Evolutionary conservation across 2,888 invertebrate species (phyloP), one percentile per base, ranked within the genome.

Genomic region (Spodoptera picta): DNA sequence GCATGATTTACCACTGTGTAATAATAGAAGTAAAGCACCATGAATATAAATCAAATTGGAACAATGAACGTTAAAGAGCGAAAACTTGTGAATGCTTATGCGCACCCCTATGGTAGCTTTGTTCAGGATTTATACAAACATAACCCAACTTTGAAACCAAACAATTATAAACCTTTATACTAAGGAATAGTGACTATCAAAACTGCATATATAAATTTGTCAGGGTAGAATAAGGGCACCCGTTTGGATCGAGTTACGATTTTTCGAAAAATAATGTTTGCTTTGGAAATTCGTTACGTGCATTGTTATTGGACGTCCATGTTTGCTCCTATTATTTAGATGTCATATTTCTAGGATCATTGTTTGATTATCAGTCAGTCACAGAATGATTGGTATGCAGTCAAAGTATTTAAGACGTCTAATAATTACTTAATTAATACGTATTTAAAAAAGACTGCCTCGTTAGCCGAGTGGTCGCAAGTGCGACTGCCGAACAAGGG

Each of bases 41-140:
- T 94, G 94, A 94, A 94, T 94, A 94, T 94, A 94, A 94, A 94
- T 94, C 94, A 94, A 93, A 94, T 89, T 85, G 89, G 93, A 92
- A 94, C 94, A 94, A 94, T 89, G 85, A 80, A 73, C 79, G 86
- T 87, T 94, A 94, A 94, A 94, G 92, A 94, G 93, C 93, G 93
- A 93, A 92, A 92, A 93, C 88, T 93, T 90, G 92, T 93, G 92
- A 93, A 93, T 92, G 91, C 88, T 88, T 84, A 77, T 83, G 83
- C 87, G 90, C 91, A 91, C 92, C 92, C 93, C 87, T 88, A 88
- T 86, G 82, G 81, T 45, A 60, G 81, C 89, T 89, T 92, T 92
- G 91, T 92, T 84, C 82, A 75, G 75, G 60, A 81, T 79, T 83
- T 85, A 84, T 85, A 80, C 73, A 87, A 83, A 78, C 78, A 75